Evolutionary conservation across 1,140 invertebrate species (phyloP).

Genomic region (Euwallacea fornicatus): DNA sequence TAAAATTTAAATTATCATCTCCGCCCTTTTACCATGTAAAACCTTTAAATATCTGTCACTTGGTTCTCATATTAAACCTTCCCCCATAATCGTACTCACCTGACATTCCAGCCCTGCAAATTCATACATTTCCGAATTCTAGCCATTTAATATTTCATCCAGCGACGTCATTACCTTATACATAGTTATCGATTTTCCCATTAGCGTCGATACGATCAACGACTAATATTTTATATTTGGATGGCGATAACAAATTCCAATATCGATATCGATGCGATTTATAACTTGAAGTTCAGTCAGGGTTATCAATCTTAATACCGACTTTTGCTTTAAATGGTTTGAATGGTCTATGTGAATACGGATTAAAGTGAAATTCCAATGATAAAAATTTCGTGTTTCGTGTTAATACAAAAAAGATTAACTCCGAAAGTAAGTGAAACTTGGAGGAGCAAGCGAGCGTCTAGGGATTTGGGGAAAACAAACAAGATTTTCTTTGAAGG

Average conservation of each 20-base stretch:
- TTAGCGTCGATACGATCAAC: background rate
- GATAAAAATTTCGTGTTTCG: background rate
- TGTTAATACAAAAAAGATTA: conserved; percentile 13
- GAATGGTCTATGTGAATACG: no score
- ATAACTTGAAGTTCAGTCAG: no score
- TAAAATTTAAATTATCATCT: no score
- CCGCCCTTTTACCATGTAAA: no score
- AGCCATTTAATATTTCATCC: background rate
- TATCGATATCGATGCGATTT: background rate
- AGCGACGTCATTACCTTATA: background rate
- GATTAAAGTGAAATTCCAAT: no score
- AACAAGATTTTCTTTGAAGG: conserved; percentile 4
- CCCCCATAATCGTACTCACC: no score
- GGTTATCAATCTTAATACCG: no score
- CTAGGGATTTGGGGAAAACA: conserved; percentile 6
- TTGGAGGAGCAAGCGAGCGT: conserved; percentile 5
- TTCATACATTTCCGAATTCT: no score
- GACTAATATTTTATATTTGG: background rate
- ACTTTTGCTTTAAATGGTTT: no score
- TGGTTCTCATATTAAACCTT: no score
- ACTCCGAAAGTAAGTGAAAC: background rate
- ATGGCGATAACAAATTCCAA: background rate
- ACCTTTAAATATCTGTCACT: no score
- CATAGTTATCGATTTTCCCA: background rate
- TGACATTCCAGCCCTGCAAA: no score